Conservation (phyloP, 2,797 vertebrate genomes). For the Austrolebias charrua region DNA sequence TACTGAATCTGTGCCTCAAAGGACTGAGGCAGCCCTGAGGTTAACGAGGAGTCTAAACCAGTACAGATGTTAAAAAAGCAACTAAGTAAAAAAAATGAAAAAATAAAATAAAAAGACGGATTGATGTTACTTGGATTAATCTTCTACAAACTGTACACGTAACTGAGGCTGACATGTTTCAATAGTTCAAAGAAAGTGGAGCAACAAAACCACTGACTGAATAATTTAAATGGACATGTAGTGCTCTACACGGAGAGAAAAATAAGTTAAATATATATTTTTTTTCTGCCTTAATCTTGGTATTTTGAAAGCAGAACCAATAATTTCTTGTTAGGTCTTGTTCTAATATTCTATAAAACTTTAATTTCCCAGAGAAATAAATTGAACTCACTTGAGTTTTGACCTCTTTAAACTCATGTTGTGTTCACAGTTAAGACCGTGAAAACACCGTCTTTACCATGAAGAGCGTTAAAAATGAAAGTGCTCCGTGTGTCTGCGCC, state of each 20-base stretch:
- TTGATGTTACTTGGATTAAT: too few relatives aligned
- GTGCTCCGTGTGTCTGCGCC: constrained; percentile 50
- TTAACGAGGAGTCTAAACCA: not conserved
- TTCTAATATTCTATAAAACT: not conserved
- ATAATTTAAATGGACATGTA: not conserved
- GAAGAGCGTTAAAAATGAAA: constrained; percentile 45
- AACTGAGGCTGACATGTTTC: too few relatives aligned
- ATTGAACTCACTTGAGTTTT: constrained; percentile 17
- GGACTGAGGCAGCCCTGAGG: not conserved
- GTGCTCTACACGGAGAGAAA: not conserved
- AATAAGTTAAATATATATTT: not conserved
- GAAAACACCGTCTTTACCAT: constrained; percentile 33
- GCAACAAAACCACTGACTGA: not conserved
- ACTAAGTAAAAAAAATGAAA: too few relatives aligned
- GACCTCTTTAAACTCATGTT: constrained; percentile 26
- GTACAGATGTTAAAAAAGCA: not conserved
- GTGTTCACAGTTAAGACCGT: constrained; percentile 41
- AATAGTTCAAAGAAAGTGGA: not conserved
- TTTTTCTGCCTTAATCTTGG: not conserved
- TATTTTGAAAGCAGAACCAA: not conserved
- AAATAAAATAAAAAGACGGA: too few relatives aligned
- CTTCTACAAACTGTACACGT: too few relatives aligned
- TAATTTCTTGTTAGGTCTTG: not conserved
- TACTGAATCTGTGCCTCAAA: not conserved
- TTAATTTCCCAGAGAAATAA: constrained; percentile 13